Evolutionary conservation across 2,888 invertebrate species (phyloP).

Genomic region (Neuroscelio doddi): DNA sequence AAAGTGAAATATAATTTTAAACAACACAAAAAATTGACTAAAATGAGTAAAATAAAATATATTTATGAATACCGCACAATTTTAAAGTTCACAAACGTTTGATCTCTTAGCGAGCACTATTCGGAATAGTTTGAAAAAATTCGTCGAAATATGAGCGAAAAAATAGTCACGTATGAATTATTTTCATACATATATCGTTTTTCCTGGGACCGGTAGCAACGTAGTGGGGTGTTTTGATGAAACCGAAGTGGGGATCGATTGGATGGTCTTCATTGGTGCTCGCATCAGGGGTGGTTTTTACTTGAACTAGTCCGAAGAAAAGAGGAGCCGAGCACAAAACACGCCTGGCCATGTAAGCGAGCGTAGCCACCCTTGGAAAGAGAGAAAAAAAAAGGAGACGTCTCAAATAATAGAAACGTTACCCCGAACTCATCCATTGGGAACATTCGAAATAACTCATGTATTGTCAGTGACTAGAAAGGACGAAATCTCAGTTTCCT

Average conservation of each 20-base stretch:
- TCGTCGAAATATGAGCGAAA: constrained; percentile 37
- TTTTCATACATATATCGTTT: constrained; percentile 33
- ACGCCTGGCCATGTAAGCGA: constrained; percentile 48
- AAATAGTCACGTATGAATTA: constrained; percentile 36
- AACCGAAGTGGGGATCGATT: constrained; percentile 49
- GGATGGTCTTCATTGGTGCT: constrained; percentile 64
- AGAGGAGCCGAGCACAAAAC: constrained; percentile 53
- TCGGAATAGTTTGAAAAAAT: not conserved
- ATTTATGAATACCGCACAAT: no score
- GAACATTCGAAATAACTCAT: constrained; percentile 64
- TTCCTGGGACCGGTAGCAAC: constrained; percentile 19
- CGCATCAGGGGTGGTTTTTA: constrained; percentile 68
- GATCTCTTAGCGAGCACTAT: no score
- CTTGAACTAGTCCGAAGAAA: constrained; percentile 64
- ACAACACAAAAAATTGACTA: no score
- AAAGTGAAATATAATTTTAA: no score
- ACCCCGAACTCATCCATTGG: constrained; percentile 57
- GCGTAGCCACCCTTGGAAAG: constrained; percentile 41
- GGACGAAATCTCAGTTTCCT: constrained; percentile 58
- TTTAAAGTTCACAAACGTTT: no score
- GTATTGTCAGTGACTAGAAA: constrained; percentile 60
- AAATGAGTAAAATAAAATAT: no score
- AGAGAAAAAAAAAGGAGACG: constrained; percentile 49
- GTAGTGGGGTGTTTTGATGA: constrained; percentile 43
- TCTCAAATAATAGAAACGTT: constrained; percentile 65